Evolutionary conservation across 2,888 invertebrate genomes (phyloP), one percentile per base, ranked within the genome.

Genomic region (Eristalis intricaria): DNA sequence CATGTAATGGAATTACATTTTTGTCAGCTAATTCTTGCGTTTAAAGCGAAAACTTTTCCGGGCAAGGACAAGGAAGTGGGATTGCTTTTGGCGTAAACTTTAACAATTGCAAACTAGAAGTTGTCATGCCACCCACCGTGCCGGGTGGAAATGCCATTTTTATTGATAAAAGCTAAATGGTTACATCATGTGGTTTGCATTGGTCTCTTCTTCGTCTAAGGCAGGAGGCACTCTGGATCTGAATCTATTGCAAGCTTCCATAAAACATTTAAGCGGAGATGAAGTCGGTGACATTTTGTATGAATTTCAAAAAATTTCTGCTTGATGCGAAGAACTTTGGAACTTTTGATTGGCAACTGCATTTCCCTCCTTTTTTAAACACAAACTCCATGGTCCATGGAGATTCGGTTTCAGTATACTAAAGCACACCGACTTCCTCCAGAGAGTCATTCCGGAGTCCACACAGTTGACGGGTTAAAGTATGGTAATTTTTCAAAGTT

Each of bases 1-100:
- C 70, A 68, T 83, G 78, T 86, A 86, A 86, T 86, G 75, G 75
- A 83, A 86, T 86, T 83, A 83, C 74, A 83, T 86, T 86, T 86
- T 86, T 80, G 78, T 83, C 75, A 65, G 75, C 83, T 86, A 86
- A 86, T 86, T 86, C 78, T 86, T 75, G 61, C 86, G 83, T 86
- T 86, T 86, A 83, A 79, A 68, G 70, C 38, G 78, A 75, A 79
- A 86, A 86, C n/a, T 60, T 58, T 23, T 56, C 56, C 29, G n/a
- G 58, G 8, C 58, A 73, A 22, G 64, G 22, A 65, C 50, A 19
- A 7, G 61, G n/a, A 63, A 81, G 75, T 75, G 56, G 63, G 68
- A 74, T 69, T 69, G 68, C 63, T 69, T 69, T 74, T 19, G 10
- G 63, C 13, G 69, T 38, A 74, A 81, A 38, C 58, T 79, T 65